phyloP scores from a whole-genome alignment of 2,888 invertebrate species.

The Malthinus flaveolus region DNA sequence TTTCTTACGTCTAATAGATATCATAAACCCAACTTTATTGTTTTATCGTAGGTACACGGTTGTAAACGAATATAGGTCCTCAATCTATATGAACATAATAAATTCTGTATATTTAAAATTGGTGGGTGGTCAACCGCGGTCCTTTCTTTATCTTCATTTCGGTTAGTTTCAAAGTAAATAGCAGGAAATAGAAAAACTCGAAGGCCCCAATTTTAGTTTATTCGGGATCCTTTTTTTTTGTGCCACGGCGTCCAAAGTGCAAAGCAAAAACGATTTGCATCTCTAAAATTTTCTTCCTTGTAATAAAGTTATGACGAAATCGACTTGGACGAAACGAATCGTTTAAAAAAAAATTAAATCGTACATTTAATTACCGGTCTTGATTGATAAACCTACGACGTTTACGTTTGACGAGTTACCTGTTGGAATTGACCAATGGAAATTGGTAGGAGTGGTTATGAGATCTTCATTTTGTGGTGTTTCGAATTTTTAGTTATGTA shows the following conservation, averaged over 20 bases:
- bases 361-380: too few relatives aligned
- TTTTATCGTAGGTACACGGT: background rate
- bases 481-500: slow-evolving; percentile 47
- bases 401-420: slow-evolving; percentile 32
- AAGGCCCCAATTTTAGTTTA: slow-evolving; percentile 12
- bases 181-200: slow-evolving; percentile 19
- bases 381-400: background rate
- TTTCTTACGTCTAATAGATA: too few relatives aligned
- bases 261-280: background rate
- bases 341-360: too few relatives aligned
- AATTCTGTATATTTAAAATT: slow-evolving; percentile 1
- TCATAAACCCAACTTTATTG: too few relatives aligned
- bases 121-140: slow-evolving; percentile 18
- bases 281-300: background rate
- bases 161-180: slow-evolving; percentile 12
- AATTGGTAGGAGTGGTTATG: slow-evolving; percentile 41
- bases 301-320: background rate
- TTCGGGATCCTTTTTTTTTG: slow-evolving; percentile 4
- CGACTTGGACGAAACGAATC: too few relatives aligned
- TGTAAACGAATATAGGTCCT: background rate
- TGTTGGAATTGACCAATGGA: slow-evolving; percentile 41
- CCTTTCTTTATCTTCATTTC: slow-evolving; percentile 9
- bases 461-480: slow-evolving; percentile 44
- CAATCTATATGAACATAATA: background rate
- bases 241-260: background rate